phyloP scores from a whole-genome alignment of 2,888 invertebrate species.

The Microdon myrmicae region DNA sequence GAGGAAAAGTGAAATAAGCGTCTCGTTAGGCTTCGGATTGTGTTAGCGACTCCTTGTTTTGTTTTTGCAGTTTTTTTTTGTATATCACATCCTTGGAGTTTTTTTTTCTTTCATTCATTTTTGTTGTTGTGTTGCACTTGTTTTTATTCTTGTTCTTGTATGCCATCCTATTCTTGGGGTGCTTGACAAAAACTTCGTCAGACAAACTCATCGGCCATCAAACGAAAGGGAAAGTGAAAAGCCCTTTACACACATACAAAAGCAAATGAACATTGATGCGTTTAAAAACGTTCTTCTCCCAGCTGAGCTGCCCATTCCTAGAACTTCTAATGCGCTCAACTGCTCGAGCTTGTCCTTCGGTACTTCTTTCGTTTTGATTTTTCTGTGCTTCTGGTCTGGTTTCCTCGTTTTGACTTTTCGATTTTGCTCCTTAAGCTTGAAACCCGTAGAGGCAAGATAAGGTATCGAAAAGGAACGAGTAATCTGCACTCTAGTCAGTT shows the following conservation, averaged over 20 bases:
- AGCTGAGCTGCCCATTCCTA: too few relatives aligned
- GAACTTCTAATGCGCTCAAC: too few relatives aligned
- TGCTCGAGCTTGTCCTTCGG: too few relatives aligned
- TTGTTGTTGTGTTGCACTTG: conserved; percentile 32
- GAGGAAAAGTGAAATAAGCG: conserved; percentile 50
- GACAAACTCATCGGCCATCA: conserved; percentile 51
- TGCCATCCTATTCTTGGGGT: conserved; percentile 38
- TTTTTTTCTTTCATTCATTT: conserved; percentile 15
- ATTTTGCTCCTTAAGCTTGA: conserved; percentile 31
- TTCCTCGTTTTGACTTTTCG: conserved; percentile 3
- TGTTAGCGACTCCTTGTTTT: too few relatives aligned
- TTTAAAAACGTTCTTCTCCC: too few relatives aligned
- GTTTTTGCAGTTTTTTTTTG: too few relatives aligned
- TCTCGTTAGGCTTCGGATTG: conserved; percentile 52
- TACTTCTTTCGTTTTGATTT: conserved; percentile 33
- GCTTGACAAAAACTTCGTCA: conserved; percentile 32
- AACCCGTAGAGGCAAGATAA: conserved; percentile 27
- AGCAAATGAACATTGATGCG: not conserved
- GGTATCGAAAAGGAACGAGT: conserved; percentile 31
- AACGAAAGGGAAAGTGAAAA: conserved; percentile 51
- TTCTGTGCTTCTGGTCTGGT: conserved; percentile 34
- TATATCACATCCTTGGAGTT: too few relatives aligned
- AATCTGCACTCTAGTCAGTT: conserved; percentile 9
- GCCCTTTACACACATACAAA: conserved; percentile 34
- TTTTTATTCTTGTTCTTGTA: conserved; percentile 33